These are phyloP conservation scores for Rhinatrema bivittatum DNA, from an alignment of 2,797 vertebrate genomes.

Conservation along the genomic window DNA sequence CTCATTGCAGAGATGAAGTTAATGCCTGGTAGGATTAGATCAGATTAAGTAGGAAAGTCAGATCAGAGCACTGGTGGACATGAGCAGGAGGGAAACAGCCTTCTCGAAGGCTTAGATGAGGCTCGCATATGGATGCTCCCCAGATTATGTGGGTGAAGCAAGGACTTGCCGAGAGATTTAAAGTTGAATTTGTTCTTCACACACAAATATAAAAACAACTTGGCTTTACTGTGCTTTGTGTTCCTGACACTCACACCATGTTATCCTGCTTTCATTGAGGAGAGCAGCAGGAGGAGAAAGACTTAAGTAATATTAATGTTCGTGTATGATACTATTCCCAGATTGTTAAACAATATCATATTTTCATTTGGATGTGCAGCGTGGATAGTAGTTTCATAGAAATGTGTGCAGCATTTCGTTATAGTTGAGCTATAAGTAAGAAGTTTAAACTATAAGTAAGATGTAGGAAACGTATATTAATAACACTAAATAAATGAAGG, in stretches of 20 bases:
- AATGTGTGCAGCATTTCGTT: no score
- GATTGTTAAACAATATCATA: slow-evolving; percentile 40
- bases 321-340: slow-evolving; percentile 38
- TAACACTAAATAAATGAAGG: no score
- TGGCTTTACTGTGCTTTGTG: slow-evolving; percentile 43
- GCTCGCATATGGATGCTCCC: slow-evolving; percentile 56
- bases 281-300: slow-evolving; percentile 33
- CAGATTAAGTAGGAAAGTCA: slow-evolving; percentile 76
- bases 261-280: slow-evolving; percentile 55
- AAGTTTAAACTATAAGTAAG: no score
- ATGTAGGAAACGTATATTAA: no score
- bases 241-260: slow-evolving; percentile 52
- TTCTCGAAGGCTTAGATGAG: slow-evolving; percentile 58
- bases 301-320: slow-evolving; percentile 46
- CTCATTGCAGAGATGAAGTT: slow-evolving; percentile 74
- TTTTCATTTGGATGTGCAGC: slow-evolving; percentile 27
- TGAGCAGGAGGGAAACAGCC: slow-evolving; percentile 53
- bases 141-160: slow-evolving; percentile 61
- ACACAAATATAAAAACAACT: slow-evolving; percentile 59
- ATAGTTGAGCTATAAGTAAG: no score
- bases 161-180: slow-evolving; percentile 63
- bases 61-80: slow-evolving; percentile 60
- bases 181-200: slow-evolving; percentile 63
- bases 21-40: slow-evolving; percentile 70
- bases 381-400: no score